Percentiles rank a stretch among this genome's conserved stretches.
phyloP scores from a whole-genome alignment of 2,113 vertebrate genomes.

The Carettochelys insculpta region DNA sequence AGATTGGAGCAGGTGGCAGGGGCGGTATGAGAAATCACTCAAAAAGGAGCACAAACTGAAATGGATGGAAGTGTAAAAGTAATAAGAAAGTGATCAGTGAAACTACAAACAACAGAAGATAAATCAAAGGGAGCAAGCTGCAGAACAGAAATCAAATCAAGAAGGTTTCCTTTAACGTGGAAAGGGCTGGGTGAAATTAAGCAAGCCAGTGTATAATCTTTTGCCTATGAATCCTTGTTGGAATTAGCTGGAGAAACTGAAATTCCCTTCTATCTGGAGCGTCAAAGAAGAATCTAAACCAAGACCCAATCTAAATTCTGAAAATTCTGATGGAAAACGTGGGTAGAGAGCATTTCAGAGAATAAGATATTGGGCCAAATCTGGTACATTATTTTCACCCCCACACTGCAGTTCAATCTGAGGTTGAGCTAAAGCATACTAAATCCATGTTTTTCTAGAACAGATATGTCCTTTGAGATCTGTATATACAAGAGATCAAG shows the following conservation, averaged over 20 bases:
- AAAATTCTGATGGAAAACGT: background rate
- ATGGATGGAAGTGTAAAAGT: constrained; percentile 72
- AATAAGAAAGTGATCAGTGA: constrained; percentile 80
- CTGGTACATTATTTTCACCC: background rate
- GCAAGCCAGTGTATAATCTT: background rate
- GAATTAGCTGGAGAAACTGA: background rate
- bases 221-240: background rate
- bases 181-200: background rate
- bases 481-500: background rate
- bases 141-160: constrained; percentile 18
- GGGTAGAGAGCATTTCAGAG: background rate
- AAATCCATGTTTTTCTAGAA: background rate
- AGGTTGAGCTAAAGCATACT: background rate
- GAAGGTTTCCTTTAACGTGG: constrained; percentile 28
- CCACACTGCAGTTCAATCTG: background rate
- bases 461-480: background rate
- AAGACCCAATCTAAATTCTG: background rate
- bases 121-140: constrained; percentile 59
- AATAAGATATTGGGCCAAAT: background rate
- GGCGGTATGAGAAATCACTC: constrained; percentile 57
- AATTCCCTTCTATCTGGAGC: background rate
- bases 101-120: constrained; percentile 67
- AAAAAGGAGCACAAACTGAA: constrained; percentile 62
- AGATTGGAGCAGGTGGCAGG: constrained; percentile 70
- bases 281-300: background rate